Evolutionary conservation across 2,888 invertebrate species (phyloP).

Genomic region (Calameuta idolon): DNA sequence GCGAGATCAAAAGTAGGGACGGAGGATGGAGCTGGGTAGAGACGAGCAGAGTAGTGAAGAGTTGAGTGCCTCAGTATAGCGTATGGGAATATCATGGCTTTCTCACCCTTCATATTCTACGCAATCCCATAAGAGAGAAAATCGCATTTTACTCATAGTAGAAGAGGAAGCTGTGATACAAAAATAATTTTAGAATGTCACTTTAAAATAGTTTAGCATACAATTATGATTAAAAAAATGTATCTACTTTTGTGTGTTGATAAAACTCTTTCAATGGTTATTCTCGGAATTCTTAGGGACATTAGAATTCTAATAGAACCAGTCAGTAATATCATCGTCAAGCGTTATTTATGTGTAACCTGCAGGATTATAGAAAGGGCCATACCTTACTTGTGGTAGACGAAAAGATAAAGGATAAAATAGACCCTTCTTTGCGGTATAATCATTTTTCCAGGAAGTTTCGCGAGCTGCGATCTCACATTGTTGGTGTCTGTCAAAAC

Average conservation of each 20-base stretch:
- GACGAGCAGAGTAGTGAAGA: neutral
- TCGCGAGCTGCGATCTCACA: conserved; percentile 18
- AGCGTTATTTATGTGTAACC: neutral
- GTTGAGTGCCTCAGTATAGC: neutral
- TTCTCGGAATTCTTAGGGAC: neutral
- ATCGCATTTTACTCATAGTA: neutral
- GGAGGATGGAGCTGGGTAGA: neutral
- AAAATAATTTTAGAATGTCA: neutral
- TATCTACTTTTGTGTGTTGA: neutral
- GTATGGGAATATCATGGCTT: neutral
- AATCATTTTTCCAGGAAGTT: conserved; percentile 29
- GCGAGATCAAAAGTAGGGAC: neutral
- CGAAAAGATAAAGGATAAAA: neutral
- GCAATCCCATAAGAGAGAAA: neutral
- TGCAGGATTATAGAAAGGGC: neutral
- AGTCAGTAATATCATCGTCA: neutral
- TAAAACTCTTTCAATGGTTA: neutral
- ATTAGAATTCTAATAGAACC: neutral
- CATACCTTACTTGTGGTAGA: neutral
- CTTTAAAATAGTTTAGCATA: neutral
- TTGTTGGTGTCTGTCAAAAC: conserved; percentile 45
- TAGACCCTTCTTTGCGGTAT: neutral
- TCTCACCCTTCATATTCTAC: neutral
- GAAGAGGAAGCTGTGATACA: neutral
- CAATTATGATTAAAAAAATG: no score